phyloP scores from a whole-genome alignment of 2,888 invertebrate species.

The Eupsilia transversa region DNA sequence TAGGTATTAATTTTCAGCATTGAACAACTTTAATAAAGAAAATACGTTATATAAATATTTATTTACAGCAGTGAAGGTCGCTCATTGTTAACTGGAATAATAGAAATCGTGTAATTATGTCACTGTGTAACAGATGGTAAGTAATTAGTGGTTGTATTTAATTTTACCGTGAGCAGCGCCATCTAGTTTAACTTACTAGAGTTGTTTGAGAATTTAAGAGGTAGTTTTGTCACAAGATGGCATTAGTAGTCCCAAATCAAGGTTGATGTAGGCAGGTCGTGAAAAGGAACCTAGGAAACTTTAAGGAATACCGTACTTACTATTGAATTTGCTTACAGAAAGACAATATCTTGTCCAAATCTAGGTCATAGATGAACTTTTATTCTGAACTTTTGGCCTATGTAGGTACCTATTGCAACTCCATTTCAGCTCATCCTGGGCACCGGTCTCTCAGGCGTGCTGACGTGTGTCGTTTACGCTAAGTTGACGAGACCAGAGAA shows the following conservation, averaged over 20 bases:
- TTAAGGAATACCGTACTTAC: not conserved
- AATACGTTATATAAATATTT: conserved; percentile 25
- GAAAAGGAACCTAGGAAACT: not conserved
- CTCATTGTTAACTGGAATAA: conserved; percentile 54
- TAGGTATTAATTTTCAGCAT: not conserved
- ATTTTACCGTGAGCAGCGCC: conserved; percentile 4
- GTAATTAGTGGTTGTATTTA: not conserved
- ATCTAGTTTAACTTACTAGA: conserved; percentile 24
- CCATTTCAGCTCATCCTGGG: conserved; percentile 84
- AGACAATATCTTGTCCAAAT: not conserved
- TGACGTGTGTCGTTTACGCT: conserved; percentile 93
- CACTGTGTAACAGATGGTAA: conserved; percentile 5
- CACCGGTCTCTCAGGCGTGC: conserved; percentile 88
- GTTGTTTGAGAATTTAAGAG: not conserved
- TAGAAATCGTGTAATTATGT: conserved; percentile 40
- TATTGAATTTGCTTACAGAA: not conserved
- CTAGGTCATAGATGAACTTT: not conserved
- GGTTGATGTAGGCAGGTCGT: not conserved
- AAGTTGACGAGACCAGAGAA: conserved; percentile 95
- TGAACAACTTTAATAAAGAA: not conserved
- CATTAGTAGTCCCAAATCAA: not conserved
- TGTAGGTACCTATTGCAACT: not conserved
- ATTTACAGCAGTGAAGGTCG: conserved; percentile 36
- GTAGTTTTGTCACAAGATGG: conserved; percentile 15
- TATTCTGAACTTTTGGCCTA: not conserved